phyloP scores from a whole-genome alignment of 2,888 invertebrate species.

The Gonocerus acuteangulatus region DNA sequence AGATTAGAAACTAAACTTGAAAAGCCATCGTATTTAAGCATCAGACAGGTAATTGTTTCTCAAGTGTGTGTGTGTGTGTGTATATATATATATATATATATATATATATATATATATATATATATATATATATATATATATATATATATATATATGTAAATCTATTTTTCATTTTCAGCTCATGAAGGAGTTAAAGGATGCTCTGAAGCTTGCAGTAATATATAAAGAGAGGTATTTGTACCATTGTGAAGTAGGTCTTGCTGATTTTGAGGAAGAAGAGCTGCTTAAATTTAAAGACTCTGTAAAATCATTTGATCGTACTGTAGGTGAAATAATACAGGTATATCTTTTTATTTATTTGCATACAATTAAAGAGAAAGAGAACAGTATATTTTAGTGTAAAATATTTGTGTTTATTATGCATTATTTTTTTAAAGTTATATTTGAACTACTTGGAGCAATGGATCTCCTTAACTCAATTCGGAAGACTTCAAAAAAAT shows the following conservation, averaged over 20 bases:
- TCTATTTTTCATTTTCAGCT: slow-evolving; percentile 46
- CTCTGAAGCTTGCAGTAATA: slow-evolving; percentile 71
- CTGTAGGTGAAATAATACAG: slow-evolving; percentile 64
- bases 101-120: not conserved
- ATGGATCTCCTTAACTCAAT: slow-evolving; percentile 63
- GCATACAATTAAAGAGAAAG: not conserved
- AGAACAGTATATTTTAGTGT: not conserved
- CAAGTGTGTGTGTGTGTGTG: not conserved
- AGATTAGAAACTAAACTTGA: slow-evolving; percentile 73
- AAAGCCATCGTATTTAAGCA: slow-evolving; percentile 76
- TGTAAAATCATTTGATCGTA: slow-evolving; percentile 65
- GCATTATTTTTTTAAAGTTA: slow-evolving; percentile 56
- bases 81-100: not conserved
- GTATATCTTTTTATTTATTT: slow-evolving; percentile 42
- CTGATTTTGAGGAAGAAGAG: slow-evolving; percentile 45
- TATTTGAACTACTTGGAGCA: slow-evolving; percentile 80
- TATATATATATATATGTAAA: not conserved
- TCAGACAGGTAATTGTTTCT: slow-evolving; percentile 60
- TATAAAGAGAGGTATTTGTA: slow-evolving; percentile 69
- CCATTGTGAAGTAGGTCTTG: slow-evolving; percentile 46
- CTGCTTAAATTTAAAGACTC: slow-evolving; percentile 50
- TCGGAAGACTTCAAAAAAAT: slow-evolving; percentile 59
- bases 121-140: not conserved
- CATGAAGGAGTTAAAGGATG: slow-evolving; percentile 84
- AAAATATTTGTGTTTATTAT: not conserved